Conservation (phyloP, 1,140 invertebrate genomes). For the Cotesia vestalis region DNA sequence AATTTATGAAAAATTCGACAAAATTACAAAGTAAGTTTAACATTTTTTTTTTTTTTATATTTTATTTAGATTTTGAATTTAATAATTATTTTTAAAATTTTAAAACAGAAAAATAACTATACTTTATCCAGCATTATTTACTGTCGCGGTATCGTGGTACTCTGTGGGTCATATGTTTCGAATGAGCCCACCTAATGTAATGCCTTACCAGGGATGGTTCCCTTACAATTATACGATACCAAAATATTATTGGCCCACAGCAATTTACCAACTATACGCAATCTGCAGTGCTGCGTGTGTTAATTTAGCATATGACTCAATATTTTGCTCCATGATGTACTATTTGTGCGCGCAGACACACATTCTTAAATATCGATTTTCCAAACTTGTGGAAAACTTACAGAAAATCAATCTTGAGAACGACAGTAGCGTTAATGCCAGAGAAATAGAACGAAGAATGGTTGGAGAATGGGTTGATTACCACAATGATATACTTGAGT, state of each 20-base stretch:
- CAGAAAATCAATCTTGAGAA: too few species aligned
- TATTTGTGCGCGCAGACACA: background rate
- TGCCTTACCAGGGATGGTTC: conserved; percentile 1
- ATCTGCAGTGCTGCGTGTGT: background rate
- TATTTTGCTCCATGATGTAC: background rate
- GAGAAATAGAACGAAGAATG: too few species aligned
- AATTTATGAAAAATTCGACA: background rate
- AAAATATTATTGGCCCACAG: background rate
- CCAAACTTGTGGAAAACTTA: background rate
- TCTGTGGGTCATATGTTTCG: background rate
- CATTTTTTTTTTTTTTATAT: background rate
- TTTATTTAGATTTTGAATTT: background rate
- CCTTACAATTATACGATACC: background rate
- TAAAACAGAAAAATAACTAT: background rate
- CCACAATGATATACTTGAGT: too few species aligned
- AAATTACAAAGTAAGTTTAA: background rate
- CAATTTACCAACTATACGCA: background rate
- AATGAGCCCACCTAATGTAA: background rate
- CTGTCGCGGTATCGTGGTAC: background rate
- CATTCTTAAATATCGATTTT: conserved; percentile 7
- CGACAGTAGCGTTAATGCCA: too few species aligned
- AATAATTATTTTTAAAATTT: too few species aligned
- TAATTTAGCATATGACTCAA: background rate
- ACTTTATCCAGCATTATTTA: background rate
- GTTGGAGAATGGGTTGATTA: too few species aligned